These are phyloP conservation scores for Nomada fabriciana DNA, from an alignment of 2,888 invertebrate species.

Conservation along the genomic window DNA sequence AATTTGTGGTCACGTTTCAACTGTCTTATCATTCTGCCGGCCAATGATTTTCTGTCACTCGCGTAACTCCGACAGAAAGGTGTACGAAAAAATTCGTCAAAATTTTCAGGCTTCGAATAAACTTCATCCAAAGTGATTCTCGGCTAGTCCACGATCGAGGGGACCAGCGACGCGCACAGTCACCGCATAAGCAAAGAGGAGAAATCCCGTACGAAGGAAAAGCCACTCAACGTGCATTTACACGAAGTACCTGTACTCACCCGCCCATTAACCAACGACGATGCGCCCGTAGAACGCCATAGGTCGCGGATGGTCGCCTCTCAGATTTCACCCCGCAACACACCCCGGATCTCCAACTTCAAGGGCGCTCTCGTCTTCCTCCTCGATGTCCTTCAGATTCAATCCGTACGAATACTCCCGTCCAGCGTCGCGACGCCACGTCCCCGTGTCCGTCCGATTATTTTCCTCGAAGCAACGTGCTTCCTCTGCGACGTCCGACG, in stretches of 20 bases:
- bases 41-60: too few species aligned
- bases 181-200: neutral
- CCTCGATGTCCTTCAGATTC: neutral
- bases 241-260: conserved; percentile 61
- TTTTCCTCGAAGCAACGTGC: conserved; percentile 62
- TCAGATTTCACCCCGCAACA: neutral
- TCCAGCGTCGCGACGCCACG: conserved; percentile 4
- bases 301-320: conserved; percentile 22
- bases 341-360: neutral
- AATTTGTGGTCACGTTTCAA: neutral
- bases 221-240: conserved; percentile 44
- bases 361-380: neutral
- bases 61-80: too few species aligned
- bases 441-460: conserved; percentile 27
- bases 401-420: neutral
- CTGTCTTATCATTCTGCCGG: neutral
- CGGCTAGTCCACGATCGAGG: too few species aligned
- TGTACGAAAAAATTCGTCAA: too few species aligned
- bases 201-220: conserved; percentile 8
- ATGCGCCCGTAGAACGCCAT: conserved; percentile 61
- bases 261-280: conserved; percentile 64
- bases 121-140: too few species aligned
- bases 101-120: too few species aligned
- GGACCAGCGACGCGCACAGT: neutral
- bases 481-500: conserved; percentile 57